phyloP scores from a whole-genome alignment of 2,113 vertebrate species.

The Rhea americana region DNA sequence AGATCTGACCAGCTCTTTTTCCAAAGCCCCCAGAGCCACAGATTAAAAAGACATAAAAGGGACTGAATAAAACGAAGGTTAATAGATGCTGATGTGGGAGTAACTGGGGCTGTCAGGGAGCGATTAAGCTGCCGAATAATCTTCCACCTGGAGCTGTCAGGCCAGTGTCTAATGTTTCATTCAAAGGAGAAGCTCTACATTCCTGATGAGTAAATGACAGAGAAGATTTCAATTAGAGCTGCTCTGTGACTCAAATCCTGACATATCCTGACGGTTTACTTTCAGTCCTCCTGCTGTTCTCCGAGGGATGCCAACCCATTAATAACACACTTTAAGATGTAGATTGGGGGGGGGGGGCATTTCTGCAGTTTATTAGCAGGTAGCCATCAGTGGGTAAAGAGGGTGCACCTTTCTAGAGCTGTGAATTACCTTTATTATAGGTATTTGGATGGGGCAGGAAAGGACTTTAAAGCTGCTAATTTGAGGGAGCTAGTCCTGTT shows the following conservation, averaged over 20 bases:
- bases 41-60: conserved; percentile 19
- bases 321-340: conserved; percentile 37
- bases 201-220: conserved; percentile 72
- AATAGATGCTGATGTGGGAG: conserved; percentile 49
- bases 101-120: conserved; percentile 56
- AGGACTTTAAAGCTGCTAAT: not conserved
- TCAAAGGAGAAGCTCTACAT: conserved; percentile 44
- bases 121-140: conserved; percentile 60
- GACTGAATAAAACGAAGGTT: conserved; percentile 27
- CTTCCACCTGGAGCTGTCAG: conserved; percentile 72
- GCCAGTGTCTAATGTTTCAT: conserved; percentile 61
- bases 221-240: conserved; percentile 72
- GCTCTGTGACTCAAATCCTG: conserved; percentile 39
- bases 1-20: not conserved
- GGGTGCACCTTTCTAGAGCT: not conserved
- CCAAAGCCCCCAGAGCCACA: not conserved
- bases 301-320: conserved; percentile 3
- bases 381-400: not conserved
- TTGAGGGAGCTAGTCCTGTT: not conserved
- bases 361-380: conserved; percentile 18
- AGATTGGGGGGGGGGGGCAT: not conserved
- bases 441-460: not conserved
- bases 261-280: conserved; percentile 43
- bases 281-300: conserved; percentile 20
- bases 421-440: conserved; percentile 3